These are phyloP conservation scores for Myiozetetes cayanensis DNA, from an alignment of 2,113 vertebrate genomes.

Conservation along the genomic window DNA sequence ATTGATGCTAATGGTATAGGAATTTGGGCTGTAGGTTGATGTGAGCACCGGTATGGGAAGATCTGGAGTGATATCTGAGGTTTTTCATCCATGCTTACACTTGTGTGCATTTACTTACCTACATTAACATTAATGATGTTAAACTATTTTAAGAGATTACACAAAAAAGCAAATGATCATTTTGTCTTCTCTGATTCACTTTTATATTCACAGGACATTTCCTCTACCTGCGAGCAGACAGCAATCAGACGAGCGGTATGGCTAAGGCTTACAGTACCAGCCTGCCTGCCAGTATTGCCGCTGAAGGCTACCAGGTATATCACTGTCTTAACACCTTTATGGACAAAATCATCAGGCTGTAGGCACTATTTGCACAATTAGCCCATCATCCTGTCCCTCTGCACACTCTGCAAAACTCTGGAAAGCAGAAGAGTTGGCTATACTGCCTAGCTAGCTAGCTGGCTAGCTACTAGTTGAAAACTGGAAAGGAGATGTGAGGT, in stretches of 20 bases:
- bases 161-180: background rate
- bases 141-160: background rate
- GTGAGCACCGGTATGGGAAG: background rate
- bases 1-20: background rate
- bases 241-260: constrained; percentile 27
- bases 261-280: constrained; percentile 72
- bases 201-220: constrained; percentile 77
- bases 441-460: background rate
- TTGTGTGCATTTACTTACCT: background rate
- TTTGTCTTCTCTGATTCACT: background rate
- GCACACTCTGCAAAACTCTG: background rate
- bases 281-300: constrained; percentile 73
- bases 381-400: background rate
- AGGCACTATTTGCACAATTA: background rate
- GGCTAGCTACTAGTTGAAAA: background rate
- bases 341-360: background rate
- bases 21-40: background rate
- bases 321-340: background rate
- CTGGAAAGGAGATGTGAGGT: background rate
- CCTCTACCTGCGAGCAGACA: constrained; percentile 77
- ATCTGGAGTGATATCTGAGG: background rate
- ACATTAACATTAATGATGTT: background rate
- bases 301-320: constrained; percentile 77
- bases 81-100: background rate
- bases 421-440: background rate